Evolutionary conservation across 2,113 vertebrate genomes (phyloP), one percentile per base, ranked within the genome.

Genomic region (Cynopterus brachyotis): DNA sequence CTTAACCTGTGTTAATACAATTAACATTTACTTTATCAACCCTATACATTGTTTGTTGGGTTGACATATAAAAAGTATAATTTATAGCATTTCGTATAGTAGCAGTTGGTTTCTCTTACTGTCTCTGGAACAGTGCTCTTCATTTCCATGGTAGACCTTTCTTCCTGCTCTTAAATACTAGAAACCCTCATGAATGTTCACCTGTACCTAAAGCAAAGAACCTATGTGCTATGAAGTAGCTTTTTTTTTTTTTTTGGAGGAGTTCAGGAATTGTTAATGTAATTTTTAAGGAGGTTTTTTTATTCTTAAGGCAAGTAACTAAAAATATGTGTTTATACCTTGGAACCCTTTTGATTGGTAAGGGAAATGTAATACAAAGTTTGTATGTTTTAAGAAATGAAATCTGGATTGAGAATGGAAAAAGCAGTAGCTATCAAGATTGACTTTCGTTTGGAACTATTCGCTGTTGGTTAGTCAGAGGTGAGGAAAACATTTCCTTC

Each of bases 341-440:
- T 69, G 42, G 16, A 82, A 82, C 26, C 30, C 79, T 94, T 89
- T 85, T 85, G 72, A 94, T 73, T 62, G 10, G 20, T 80, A 79
- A 82, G 64, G 64, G 17, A 95, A 84, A n/a, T 69, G 87, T 95
- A 59, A 40, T 89, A 30, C 0, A 24, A 47, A 67, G n/a, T 55
- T 93, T 95, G 91, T 93, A 72, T 47, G 78, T 97, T 96, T 64
- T 73, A 91, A 89, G 87, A 81, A 88, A 37, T 57, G 82, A 8
- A 67, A n/a, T 89, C 35, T 89, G 26, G 32, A 45, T 94, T 75
- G 50, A 89, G 67, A 95, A 40, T 72, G 42, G 62, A 37, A 75
- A 91, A 97, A 95, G 13, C 76, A 92, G 0, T 69, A 42, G 16
- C 26, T 97, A 22, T 32, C 50, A 83, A 35, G 40, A 45, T 82